Percentiles rank a stretch among this genome's conserved stretches.
Evolutionary conservation across 1,140 invertebrate species (phyloP).

Genomic region (Nilaparvata lugens): DNA sequence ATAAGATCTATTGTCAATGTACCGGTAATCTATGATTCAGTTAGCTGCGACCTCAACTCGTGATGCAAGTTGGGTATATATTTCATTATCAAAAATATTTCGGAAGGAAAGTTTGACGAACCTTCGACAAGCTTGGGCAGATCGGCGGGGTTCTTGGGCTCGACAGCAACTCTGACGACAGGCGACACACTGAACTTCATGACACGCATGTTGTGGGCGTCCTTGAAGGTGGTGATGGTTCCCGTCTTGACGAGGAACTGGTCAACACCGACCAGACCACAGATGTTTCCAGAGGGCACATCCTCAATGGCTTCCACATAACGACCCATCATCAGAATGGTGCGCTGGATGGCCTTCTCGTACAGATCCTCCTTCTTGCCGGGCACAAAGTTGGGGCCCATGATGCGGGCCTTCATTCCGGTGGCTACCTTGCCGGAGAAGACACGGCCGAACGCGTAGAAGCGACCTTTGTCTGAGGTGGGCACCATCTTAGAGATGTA

Average conservation of each 20-base stretch:
- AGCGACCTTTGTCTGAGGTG: slow-evolving; percentile 97
- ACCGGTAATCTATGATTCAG: no score
- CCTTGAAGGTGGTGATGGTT: slow-evolving; percentile 97
- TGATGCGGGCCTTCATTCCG: slow-evolving; percentile 93
- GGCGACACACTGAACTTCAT: slow-evolving; percentile 99
- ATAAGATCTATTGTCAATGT: no score
- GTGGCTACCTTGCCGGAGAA: slow-evolving; percentile 94
- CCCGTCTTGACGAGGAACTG: slow-evolving; percentile 99
- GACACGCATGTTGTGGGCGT: slow-evolving; percentile 98
- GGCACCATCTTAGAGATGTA: slow-evolving; percentile 99
- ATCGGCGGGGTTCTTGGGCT: slow-evolving; percentile 98
- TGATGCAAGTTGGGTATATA: no score
- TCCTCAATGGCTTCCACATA: slow-evolving; percentile 99
- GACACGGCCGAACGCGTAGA: slow-evolving; percentile 99
- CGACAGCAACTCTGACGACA: slow-evolving; percentile 98
- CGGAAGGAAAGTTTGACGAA: no score
- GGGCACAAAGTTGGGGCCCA: slow-evolving; percentile 95
- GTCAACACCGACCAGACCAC: slow-evolving; percentile 98
- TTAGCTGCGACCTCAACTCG: no score
- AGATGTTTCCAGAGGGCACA: slow-evolving; percentile 99
- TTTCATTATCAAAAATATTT: no score
- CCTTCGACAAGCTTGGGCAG: slow-evolving; percentile 97
- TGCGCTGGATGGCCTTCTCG: slow-evolving; percentile 98
- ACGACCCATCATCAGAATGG: slow-evolving; percentile 99
- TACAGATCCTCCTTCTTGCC: slow-evolving; percentile 99